phyloP scores from a whole-genome alignment of 2,888 invertebrate species.

The Tortricodes alternella region DNA sequence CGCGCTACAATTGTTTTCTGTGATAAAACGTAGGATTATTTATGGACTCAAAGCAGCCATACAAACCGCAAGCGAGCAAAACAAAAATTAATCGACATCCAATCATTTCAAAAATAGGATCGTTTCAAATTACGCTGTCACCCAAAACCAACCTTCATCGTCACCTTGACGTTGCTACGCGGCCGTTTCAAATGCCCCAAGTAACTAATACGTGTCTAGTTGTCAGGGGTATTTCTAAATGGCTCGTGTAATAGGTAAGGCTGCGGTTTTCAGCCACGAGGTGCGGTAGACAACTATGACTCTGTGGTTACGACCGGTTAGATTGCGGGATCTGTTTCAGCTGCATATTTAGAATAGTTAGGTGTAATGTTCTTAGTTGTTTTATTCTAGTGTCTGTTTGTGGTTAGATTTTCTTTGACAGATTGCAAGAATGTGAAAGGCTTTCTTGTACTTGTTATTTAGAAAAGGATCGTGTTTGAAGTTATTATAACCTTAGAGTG shows the following conservation, averaged over 20 bases:
- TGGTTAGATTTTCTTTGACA: constrained; percentile 2
- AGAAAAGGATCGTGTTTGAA: neutral
- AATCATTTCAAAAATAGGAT: constrained; percentile 42
- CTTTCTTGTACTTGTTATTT: neutral
- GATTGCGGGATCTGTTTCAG: constrained; percentile 53
- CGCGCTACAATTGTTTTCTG: no score
- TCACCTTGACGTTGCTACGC: constrained; percentile 37
- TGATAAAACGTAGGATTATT: neutral
- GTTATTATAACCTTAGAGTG: no score
- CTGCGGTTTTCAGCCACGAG: constrained; percentile 43
- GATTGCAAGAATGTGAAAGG: neutral
- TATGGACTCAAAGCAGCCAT: constrained; percentile 24
- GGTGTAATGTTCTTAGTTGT: constrained; percentile 50
- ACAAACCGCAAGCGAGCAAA: constrained; percentile 37
- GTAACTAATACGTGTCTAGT: constrained; percentile 7
- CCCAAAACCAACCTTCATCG: constrained; percentile 45
- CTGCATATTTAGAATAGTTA: constrained; percentile 68
- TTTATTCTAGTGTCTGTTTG: constrained; percentile 23
- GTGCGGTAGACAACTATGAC: constrained; percentile 52
- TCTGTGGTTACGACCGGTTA: constrained; percentile 64
- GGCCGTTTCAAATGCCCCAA: constrained; percentile 26
- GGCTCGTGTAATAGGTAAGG: constrained; percentile 35
- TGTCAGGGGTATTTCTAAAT: constrained; percentile 34
- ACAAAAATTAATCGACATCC: constrained; percentile 43
- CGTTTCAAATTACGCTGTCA: constrained; percentile 44